phyloP scores from a whole-genome alignment of 2,113 vertebrate genomes.

The Chinchilla lanigera region DNA sequence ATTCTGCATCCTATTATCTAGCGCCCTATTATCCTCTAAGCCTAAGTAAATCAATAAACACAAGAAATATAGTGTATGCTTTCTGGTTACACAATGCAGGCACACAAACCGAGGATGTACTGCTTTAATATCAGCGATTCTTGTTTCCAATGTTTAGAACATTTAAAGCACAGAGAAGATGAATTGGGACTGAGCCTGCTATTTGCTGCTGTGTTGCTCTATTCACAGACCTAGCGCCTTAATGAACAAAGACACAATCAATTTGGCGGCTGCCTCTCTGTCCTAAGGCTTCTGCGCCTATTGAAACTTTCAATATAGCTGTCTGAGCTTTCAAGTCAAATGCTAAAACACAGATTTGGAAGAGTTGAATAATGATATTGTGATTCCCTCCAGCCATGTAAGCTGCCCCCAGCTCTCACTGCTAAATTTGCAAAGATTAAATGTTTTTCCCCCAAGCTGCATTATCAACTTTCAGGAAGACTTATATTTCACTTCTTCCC shows the following conservation, averaged over 20 bases:
- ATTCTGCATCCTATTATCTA: background rate
- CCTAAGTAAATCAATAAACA: slow-evolving; percentile 57
- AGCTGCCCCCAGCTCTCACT: background rate
- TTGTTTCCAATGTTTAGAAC: slow-evolving; percentile 45
- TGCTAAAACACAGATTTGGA: slow-evolving; percentile 21
- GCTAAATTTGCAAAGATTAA: background rate
- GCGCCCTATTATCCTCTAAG: slow-evolving; percentile 52
- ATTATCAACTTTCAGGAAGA: background rate
- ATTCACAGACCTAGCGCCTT: slow-evolving; percentile 25
- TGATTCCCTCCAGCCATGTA: background rate
- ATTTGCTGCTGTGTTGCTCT: background rate
- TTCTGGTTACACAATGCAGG: slow-evolving; percentile 37
- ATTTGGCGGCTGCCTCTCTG: background rate
- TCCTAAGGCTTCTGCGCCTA: background rate
- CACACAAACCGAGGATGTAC: background rate
- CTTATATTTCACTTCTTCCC: slow-evolving; percentile 36
- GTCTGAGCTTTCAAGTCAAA: background rate
- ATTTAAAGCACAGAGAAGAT: slow-evolving; percentile 63
- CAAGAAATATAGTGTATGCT: slow-evolving; percentile 18
- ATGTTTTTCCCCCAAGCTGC: background rate
- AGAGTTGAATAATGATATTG: background rate
- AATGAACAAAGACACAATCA: slow-evolving; percentile 55
- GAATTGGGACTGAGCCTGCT: slow-evolving; percentile 50
- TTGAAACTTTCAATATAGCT: background rate
- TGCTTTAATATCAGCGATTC: slow-evolving; percentile 47